These are phyloP conservation scores for Dendropsophus ebraccatus DNA, from an alignment of 2,113 vertebrate species.

Conservation along the genomic window DNA sequence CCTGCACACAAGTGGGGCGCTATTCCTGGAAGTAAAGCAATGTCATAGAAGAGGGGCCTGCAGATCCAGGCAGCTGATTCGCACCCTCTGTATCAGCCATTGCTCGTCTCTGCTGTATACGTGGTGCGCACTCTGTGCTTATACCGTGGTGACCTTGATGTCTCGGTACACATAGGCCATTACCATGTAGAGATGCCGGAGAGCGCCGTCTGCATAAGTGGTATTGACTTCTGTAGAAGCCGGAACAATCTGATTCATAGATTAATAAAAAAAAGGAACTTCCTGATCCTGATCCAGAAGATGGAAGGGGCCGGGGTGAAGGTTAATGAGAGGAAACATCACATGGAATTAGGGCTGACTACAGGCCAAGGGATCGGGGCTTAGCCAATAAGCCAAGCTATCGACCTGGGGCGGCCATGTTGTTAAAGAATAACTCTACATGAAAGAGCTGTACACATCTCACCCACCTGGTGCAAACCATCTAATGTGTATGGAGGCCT, in stretches of 20 bases:
- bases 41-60: too few relatives aligned
- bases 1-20: too few relatives aligned
- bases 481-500: too few relatives aligned
- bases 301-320: neutral
- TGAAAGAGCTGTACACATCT: too few relatives aligned
- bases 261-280: neutral
- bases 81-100: neutral
- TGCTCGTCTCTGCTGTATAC: neutral
- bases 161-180: neutral
- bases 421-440: too few relatives aligned
- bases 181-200: neutral
- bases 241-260: neutral
- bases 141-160: neutral
- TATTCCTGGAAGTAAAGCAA: too few relatives aligned
- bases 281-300: neutral
- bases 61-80: too few relatives aligned
- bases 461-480: too few relatives aligned
- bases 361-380: neutral
- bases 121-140: neutral
- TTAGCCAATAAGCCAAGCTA: too few relatives aligned
- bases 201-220: neutral
- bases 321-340: neutral
- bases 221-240: slow-evolving; percentile 16
- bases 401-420: too few relatives aligned
- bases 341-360: neutral